Evolutionary conservation across 2,113 vertebrate genomes (phyloP).

Genomic region (Dryoscopus gambensis): DNA sequence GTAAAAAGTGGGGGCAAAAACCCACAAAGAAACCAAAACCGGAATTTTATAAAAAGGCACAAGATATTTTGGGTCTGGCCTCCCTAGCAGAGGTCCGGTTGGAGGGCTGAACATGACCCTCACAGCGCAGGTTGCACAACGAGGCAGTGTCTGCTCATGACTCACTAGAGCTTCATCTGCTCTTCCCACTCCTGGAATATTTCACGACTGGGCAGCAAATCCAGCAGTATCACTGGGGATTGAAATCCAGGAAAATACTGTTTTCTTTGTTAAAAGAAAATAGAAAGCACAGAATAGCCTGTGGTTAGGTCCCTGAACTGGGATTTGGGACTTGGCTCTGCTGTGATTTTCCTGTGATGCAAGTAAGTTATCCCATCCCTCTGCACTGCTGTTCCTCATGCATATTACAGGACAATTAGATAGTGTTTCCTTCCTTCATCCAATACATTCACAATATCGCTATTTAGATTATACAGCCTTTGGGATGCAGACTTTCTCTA

Average conservation of each 20-base stretch:
- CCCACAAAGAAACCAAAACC: not conserved
- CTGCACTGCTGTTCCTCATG: not conserved
- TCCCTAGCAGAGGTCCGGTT: not conserved
- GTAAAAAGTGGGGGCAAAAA: not conserved
- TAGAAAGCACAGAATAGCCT: not conserved
- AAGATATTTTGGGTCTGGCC: not conserved
- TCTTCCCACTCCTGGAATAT: slow-evolving; percentile 17
- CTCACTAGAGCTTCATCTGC: slow-evolving; percentile 1
- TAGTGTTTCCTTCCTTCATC: not conserved
- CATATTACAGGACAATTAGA: not conserved
- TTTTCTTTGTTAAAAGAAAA: slow-evolving; percentile 33
- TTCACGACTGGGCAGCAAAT: not conserved
- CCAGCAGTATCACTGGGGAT: not conserved
- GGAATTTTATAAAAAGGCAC: not conserved
- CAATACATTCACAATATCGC: not conserved
- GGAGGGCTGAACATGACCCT: not conserved
- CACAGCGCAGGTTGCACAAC: not conserved
- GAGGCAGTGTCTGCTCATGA: slow-evolving; percentile 13
- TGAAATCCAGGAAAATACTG: not conserved
- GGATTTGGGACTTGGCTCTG: slow-evolving; percentile 9
- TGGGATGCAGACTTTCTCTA: not conserved
- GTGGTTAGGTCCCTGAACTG: not conserved
- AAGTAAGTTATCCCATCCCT: not conserved
- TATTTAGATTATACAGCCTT: not conserved
- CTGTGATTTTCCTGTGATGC: not conserved